Evolutionary conservation across 2,888 invertebrate genomes (phyloP).

Genomic region (Deilephila elpenor): DNA sequence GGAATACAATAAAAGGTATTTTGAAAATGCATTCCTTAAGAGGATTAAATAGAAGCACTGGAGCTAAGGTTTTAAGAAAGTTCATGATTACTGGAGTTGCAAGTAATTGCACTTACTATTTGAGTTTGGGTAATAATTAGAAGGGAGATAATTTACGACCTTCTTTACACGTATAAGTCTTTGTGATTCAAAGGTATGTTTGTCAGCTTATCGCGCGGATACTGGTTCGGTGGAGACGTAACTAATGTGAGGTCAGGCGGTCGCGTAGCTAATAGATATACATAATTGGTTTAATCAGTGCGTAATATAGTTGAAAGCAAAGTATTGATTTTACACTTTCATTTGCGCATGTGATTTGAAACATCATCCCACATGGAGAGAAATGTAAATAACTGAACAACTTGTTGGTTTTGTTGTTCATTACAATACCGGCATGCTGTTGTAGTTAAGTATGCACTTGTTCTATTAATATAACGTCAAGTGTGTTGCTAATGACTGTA

Average conservation of each 20-base stretch:
- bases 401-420: neutral
- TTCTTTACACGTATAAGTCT: too few relatives aligned
- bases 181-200: neutral
- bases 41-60: too few relatives aligned
- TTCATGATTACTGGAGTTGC: too few relatives aligned
- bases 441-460: neutral
- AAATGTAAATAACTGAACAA: neutral
- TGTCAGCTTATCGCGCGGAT: neutral
- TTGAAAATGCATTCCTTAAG: too few relatives aligned
- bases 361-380: neutral
- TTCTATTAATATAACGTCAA: neutral
- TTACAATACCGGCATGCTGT: neutral
- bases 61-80: too few relatives aligned
- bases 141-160: too few relatives aligned
- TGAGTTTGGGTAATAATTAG: too few relatives aligned
- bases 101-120: too few relatives aligned
- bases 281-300: neutral
- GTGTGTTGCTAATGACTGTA: neutral
- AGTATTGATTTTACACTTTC: slow-evolving; percentile 2
- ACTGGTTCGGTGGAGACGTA: neutral
- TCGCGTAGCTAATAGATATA: slow-evolving; percentile 9
- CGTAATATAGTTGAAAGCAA: slow-evolving; percentile 7
- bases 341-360: neutral
- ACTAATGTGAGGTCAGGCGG: neutral
- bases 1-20: too few relatives aligned